phyloP scores from a whole-genome alignment of 2,888 invertebrate genomes.

The Patella ulyssiponensis region DNA sequence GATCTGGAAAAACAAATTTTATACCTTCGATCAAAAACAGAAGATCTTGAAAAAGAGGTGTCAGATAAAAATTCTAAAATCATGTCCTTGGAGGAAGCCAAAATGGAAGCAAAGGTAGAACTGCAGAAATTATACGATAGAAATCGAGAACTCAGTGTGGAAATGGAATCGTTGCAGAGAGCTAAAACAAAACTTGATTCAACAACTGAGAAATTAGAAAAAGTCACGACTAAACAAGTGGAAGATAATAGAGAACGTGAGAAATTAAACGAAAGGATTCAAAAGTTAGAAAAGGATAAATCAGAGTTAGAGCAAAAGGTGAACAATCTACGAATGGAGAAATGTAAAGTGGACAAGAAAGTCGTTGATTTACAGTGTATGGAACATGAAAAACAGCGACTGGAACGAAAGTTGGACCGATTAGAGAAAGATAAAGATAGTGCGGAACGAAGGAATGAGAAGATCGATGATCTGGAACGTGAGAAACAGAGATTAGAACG shows the following conservation, averaged over 20 bases:
- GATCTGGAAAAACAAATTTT: background rate
- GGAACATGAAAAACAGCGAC: slow-evolving; percentile 31
- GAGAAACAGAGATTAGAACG: slow-evolving; percentile 21
- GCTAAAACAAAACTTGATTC: background rate
- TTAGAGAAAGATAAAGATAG: slow-evolving; percentile 32
- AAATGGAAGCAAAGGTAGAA: background rate
- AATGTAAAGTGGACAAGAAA: slow-evolving; percentile 31
- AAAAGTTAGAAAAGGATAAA: slow-evolving; percentile 33
- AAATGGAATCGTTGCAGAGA: background rate
- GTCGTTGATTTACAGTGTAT: slow-evolving; percentile 22
- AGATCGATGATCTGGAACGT: slow-evolving; percentile 31
- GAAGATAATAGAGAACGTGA: background rate
- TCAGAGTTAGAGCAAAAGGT: slow-evolving; percentile 32
- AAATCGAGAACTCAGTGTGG: background rate
- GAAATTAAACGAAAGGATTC: background rate
- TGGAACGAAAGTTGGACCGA: slow-evolving; percentile 33
- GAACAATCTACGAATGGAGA: slow-evolving; percentile 28
- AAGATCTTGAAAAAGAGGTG: background rate
- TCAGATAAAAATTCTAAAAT: background rate
- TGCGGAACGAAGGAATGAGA: slow-evolving; percentile 32
- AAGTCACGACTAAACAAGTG: background rate
- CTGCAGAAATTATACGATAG: background rate
- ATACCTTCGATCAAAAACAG: background rate
- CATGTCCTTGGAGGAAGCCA: background rate
- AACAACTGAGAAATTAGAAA: background rate